Conservation (phyloP, 2,113 vertebrate genomes). For the Brachionichthys hirsutus region DNA sequence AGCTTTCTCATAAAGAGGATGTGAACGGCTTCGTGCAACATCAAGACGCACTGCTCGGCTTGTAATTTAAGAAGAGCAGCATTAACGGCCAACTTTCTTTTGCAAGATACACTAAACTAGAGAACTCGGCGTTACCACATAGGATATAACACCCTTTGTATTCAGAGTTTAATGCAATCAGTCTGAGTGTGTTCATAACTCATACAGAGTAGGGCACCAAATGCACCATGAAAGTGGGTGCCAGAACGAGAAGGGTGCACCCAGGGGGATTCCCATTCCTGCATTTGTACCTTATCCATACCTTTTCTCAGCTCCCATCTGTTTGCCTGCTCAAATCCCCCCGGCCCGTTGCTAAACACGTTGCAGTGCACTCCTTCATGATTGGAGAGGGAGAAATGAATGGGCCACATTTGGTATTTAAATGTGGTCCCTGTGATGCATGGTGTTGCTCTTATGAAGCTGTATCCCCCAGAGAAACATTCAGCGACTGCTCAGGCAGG, state of each 20-base stretch:
- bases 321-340: conserved; percentile 79
- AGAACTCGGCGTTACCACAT: conserved; percentile 32
- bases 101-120: conserved; percentile 17
- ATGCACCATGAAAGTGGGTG: conserved; percentile 71
- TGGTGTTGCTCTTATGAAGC: conserved; percentile 76
- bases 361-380: conserved; percentile 58
- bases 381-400: conserved; percentile 71
- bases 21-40: conserved; percentile 4
- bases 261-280: conserved; percentile 62
- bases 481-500: conserved; percentile 73
- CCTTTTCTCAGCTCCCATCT: conserved; percentile 77
- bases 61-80: conserved; percentile 19
- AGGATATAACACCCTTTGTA: conserved; percentile 53
- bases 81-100: conserved; percentile 17
- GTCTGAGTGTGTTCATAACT: conserved; percentile 64
- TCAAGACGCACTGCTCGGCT: not conserved
- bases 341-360: conserved; percentile 75
- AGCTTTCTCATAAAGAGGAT: conserved; percentile 1
- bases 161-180: conserved; percentile 61
- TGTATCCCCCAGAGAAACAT: conserved; percentile 77
- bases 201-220: conserved; percentile 67
- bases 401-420: conserved; percentile 80
- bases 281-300: conserved; percentile 72
- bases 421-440: conserved; percentile 78
- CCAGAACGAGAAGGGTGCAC: conserved; percentile 65